A percentile compares a stretch with the other conserved stretches of the same genome.
These are phyloP conservation scores for Perca schrenkii DNA, from an alignment of 2,113 vertebrate genomes.

Conservation along the genomic window DNA sequence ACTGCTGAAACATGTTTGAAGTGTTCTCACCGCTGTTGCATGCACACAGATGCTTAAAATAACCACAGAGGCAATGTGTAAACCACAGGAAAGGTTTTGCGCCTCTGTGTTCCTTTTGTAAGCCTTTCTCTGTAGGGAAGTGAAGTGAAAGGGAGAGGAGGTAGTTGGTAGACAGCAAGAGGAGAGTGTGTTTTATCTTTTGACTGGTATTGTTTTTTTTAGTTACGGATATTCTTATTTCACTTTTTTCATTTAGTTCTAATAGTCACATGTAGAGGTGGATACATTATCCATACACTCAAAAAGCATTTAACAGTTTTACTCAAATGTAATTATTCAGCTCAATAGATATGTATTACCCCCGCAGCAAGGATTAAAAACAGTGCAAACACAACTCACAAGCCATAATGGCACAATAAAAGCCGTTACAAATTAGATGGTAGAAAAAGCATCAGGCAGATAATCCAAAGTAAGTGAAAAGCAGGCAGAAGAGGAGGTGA, in stretches of 20 bases:
- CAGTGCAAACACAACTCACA: neutral
- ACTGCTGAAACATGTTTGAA: neutral
- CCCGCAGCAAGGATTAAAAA: neutral
- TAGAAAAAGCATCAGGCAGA: neutral
- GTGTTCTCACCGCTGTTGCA: neutral
- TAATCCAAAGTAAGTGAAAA: neutral
- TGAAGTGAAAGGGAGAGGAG: neutral
- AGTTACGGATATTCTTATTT: neutral
- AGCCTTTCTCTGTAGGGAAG: neutral
- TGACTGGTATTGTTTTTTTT: neutral
- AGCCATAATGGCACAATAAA: neutral
- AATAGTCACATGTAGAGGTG: neutral
- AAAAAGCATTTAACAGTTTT: constrained; percentile 1
- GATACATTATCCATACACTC: neutral
- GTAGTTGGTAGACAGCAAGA: neutral
- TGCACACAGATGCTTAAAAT: constrained; percentile 28
- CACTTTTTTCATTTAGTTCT: neutral
- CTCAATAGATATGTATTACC: neutral
- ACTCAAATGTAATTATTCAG: neutral
- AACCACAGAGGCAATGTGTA: constrained; percentile 2
- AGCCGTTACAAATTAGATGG: neutral
- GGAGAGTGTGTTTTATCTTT: neutral
- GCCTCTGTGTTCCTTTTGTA: constrained; percentile 14
- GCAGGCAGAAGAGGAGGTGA: neutral
- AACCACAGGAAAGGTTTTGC: constrained; percentile 33